Evolutionary conservation across 2,113 vertebrate genomes (phyloP).

Genomic region (Penelope pileata): DNA sequence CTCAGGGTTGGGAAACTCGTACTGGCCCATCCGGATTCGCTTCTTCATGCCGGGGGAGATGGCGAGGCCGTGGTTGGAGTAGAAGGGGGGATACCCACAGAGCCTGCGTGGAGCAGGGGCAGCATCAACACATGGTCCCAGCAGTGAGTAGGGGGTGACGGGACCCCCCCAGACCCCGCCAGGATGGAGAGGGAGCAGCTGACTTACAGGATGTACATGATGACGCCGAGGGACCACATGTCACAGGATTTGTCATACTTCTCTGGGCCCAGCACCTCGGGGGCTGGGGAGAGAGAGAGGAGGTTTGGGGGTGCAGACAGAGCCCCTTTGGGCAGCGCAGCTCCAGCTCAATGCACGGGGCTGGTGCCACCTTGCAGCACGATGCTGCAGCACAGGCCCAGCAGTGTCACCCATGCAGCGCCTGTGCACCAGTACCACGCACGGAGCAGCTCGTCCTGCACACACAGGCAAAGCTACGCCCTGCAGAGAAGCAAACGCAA

Average conservation of each 20-base stretch:
- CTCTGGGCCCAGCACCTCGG: slow-evolving; percentile 96
- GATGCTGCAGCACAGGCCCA: background rate
- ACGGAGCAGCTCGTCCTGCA: background rate
- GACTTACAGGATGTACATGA: slow-evolving; percentile 99
- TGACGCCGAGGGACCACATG: slow-evolving; percentile 99
- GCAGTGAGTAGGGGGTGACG: background rate
- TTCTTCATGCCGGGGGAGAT: slow-evolving; percentile 99
- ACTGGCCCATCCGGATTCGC: slow-evolving; percentile 94
- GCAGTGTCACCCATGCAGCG: background rate
- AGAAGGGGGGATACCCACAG: slow-evolving; percentile 97
- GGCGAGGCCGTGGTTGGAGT: slow-evolving; percentile 96
- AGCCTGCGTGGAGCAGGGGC: slow-evolving; percentile 74
- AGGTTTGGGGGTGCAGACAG: background rate
- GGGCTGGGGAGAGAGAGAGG: slow-evolving; percentile 77
- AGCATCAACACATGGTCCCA: rapidly evolving
- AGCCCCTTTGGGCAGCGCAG: background rate
- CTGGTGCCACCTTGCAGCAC: background rate
- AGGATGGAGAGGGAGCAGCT: background rate
- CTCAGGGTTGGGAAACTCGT: slow-evolving; percentile 97
- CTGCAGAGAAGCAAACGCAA: background rate
- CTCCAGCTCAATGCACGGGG: background rate
- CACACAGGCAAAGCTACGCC: rapidly evolving
- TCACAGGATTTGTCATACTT: slow-evolving; percentile 99
- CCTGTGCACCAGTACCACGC: background rate
- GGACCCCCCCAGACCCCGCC: rapidly evolving